These are phyloP conservation scores for Cossypha heuglini DNA, from an alignment of 2,797 vertebrate species.

Conservation along the genomic window DNA sequence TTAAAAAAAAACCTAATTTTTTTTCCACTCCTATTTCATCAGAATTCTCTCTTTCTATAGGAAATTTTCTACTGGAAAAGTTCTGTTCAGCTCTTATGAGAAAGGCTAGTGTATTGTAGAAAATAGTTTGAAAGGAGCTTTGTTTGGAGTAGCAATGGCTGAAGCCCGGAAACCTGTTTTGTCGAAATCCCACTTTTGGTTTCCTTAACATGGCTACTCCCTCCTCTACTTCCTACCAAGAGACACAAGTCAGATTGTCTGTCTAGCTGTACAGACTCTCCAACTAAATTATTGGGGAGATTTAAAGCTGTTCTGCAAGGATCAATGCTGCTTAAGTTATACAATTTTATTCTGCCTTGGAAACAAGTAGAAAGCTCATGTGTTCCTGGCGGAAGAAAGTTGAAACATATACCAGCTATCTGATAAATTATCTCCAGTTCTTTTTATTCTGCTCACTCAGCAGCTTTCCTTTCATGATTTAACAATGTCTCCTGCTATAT, in stretches of 20 bases:
- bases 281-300: neutral
- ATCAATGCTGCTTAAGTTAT: neutral
- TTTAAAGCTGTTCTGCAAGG: neutral
- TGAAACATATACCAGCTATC: neutral
- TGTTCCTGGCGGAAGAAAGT: neutral
- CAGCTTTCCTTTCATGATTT: neutral
- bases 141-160: neutral
- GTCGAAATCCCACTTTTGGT: neutral
- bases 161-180: neutral
- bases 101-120: neutral
- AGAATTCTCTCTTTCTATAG: neutral
- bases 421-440: neutral
- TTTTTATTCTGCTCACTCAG: neutral
- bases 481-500: neutral
- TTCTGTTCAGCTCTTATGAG: neutral
- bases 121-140: neutral
- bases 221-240: neutral
- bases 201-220: neutral
- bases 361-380: neutral
- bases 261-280: neutral
- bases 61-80: neutral
- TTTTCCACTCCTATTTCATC: neutral
- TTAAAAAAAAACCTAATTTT: accelerated
- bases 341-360: neutral
- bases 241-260: neutral